Evolutionary conservation across 2,888 invertebrate genomes (phyloP).

Genomic region (Rotaria socialis): DNA sequence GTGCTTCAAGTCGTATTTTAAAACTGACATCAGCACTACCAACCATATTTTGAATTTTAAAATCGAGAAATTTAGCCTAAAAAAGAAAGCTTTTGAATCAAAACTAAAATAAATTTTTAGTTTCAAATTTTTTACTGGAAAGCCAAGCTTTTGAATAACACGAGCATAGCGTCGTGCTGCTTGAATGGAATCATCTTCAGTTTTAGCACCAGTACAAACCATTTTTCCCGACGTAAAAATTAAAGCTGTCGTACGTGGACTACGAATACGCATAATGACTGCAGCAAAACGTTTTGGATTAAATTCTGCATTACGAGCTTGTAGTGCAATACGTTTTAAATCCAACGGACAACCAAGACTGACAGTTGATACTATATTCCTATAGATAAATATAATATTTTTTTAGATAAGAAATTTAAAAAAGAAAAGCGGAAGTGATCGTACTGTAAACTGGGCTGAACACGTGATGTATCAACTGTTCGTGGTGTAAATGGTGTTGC

Average conservation of each 20-base stretch:
- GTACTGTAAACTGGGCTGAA: background rate
- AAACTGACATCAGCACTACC: slow-evolving; percentile 45
- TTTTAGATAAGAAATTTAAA: background rate
- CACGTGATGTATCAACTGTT: background rate
- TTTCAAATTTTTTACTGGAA: background rate
- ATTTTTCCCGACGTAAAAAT: slow-evolving; percentile 46
- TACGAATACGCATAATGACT: slow-evolving; percentile 46
- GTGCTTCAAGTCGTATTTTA: slow-evolving; percentile 41
- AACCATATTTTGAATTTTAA: slow-evolving; percentile 46
- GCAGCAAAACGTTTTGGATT: slow-evolving; percentile 72
- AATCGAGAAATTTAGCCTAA: slow-evolving; percentile 45
- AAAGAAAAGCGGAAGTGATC: too few species aligned
- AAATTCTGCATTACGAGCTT: slow-evolving; percentile 96
- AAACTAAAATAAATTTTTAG: background rate
- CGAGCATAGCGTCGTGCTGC: slow-evolving; percentile 45
- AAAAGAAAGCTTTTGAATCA: background rate
- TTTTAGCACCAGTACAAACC: slow-evolving; percentile 47
- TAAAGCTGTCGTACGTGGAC: slow-evolving; percentile 44
- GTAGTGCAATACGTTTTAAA: slow-evolving; percentile 89
- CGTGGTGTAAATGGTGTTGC: background rate
- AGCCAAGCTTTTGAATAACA: slow-evolving; percentile 46
- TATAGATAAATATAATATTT: slow-evolving; percentile 54
- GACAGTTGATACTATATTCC: slow-evolving; percentile 96
- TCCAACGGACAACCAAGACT: slow-evolving; percentile 87
- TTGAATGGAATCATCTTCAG: slow-evolving; percentile 41